These are phyloP conservation scores for Chelonia mydas DNA, from an alignment of 2,797 vertebrate genomes.

Conservation along the genomic window DNA sequence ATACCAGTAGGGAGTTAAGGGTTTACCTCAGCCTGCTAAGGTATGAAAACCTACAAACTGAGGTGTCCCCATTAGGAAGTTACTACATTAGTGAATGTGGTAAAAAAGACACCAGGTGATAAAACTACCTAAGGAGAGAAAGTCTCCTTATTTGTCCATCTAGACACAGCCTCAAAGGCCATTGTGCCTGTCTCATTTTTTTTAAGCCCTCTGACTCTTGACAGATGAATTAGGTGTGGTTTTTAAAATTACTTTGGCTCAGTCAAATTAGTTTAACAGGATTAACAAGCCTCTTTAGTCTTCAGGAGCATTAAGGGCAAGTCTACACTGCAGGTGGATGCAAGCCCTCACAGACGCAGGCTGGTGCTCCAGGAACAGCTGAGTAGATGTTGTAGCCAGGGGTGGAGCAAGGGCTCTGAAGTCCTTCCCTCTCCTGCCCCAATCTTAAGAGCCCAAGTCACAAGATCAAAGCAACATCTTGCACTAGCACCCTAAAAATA, in stretches of 20 bases:
- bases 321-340: background rate
- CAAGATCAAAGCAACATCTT: background rate
- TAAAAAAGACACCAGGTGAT: background rate
- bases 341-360: background rate
- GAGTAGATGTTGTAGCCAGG: background rate
- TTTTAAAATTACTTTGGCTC: background rate
- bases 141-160: background rate
- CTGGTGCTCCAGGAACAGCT: background rate
- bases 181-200: background rate
- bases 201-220: background rate
- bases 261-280: background rate
- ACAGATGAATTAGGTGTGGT: background rate
- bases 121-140: background rate
- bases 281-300: background rate
- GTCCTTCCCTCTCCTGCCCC: no score
- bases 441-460: background rate
- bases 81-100: background rate
- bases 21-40: background rate
- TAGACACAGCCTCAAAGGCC: background rate
- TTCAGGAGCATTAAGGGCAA: background rate
- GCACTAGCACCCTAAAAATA: no score
- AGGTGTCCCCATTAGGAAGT: background rate
- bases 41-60: background rate
- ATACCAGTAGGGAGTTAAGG: background rate
- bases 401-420: background rate